Conservation (phyloP, 1,140 invertebrate species). For the Leptinotarsa undecemlineata region DNA sequence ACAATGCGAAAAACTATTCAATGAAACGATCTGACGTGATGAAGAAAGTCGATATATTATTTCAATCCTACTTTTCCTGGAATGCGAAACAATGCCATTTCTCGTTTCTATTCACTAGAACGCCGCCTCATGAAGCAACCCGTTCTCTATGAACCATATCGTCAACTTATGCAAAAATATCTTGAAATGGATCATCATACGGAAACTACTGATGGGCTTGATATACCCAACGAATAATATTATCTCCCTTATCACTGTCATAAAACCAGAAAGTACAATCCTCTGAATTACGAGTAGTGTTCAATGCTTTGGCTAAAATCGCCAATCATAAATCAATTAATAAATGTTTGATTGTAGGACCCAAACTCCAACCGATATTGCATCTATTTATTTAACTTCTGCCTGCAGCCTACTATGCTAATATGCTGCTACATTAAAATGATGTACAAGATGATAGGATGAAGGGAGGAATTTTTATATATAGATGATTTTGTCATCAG, state of each 20-base stretch:
- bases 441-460: constrained; percentile 19
- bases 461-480: constrained; percentile 14
- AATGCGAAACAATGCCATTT: background rate
- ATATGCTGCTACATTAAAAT: constrained; percentile 50
- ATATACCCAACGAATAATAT: no score
- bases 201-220: no score
- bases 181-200: no score
- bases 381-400: constrained; percentile 51
- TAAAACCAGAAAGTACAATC: no score
- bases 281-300: no score
- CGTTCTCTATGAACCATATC: no score
- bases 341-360: constrained; percentile 42
- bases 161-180: no score
- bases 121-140: no score
- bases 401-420: constrained; percentile 45
- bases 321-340: no score
- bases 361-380: constrained; percentile 26
- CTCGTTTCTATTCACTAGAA: no score
- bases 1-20: constrained; percentile 23
- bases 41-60: constrained; percentile 16
- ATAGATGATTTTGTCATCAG: constrained; percentile 18
- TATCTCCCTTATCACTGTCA: no score
- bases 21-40: background rate
- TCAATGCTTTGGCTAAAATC: no score
- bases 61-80: constrained; percentile 9